A percentile compares a stretch with the other conserved stretches of the same genome.
Conservation (phyloP, 2,113 vertebrate species). For the Dicerorhinus sumatrensis region DNA sequence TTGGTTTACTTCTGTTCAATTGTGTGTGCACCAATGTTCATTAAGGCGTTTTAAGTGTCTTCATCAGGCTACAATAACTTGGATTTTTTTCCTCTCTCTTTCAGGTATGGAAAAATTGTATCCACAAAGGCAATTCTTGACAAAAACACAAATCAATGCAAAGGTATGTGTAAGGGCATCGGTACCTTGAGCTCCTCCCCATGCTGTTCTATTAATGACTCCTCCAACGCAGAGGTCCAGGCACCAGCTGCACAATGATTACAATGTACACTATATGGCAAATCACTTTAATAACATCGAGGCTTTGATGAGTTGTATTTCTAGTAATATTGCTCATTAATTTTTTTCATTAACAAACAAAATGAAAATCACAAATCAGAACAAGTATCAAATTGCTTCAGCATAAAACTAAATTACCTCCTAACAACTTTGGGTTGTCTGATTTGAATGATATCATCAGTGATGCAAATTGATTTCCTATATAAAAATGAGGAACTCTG, state of each 20-base stretch:
- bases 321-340: conserved; percentile 89
- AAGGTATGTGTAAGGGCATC: conserved; percentile 90
- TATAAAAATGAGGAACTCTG: conserved; percentile 82
- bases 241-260: conserved; percentile 73
- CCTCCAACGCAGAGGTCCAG: conserved; percentile 62
- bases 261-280: conserved; percentile 70
- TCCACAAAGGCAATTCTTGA: conserved; percentile 99
- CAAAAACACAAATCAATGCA: conserved; percentile 99
- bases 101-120: conserved; percentile 98
- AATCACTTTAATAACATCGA: conserved; percentile 81
- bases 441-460: conserved; percentile 87
- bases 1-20: not conserved
- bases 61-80: conserved; percentile 67
- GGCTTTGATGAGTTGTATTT: conserved; percentile 84
- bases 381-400: conserved; percentile 88
- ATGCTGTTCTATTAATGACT: conserved; percentile 50
- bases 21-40: conserved; percentile 10
- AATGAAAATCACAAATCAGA: conserved; percentile 91
- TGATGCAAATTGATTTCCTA: conserved; percentile 89
- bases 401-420: conserved; percentile 87
- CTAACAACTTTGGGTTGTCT: conserved; percentile 86
- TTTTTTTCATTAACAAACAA: conserved; percentile 91
- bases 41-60: conserved; percentile 21
- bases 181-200: conserved; percentile 44
- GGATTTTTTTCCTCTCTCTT: conserved; percentile 74